These are phyloP conservation scores for Mellilla xanthometata DNA, from an alignment of 2,888 invertebrate genomes.

Conservation along the genomic window DNA sequence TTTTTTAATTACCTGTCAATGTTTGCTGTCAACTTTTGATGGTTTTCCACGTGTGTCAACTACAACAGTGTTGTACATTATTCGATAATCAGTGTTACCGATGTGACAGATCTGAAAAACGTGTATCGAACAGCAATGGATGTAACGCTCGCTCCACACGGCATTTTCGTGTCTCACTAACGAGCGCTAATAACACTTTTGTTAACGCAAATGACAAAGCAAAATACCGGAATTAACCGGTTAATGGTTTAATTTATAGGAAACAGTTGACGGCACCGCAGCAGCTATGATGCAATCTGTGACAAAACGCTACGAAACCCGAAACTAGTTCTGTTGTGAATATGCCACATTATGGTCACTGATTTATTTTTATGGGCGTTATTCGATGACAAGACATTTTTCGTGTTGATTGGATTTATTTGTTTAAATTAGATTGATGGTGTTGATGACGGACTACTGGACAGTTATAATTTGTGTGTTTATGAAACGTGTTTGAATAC, in stretches of 20 bases:
- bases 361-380: conserved; percentile 17
- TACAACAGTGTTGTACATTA: too few species aligned
- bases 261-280: neutral
- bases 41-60: too few species aligned
- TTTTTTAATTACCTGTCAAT: too few species aligned
- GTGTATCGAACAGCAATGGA: conserved; percentile 13
- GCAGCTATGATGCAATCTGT: neutral
- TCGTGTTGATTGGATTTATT: conserved; percentile 7
- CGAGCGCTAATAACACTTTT: conserved; percentile 24
- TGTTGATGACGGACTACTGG: neutral
- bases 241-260: conserved; percentile 32
- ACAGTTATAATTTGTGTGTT: neutral
- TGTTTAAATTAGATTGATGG: conserved; percentile 10
- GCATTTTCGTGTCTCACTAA: conserved; percentile 27
- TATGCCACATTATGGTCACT: conserved; percentile 12
- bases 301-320: neutral
- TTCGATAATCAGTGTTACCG: too few species aligned
- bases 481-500: too few species aligned
- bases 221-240: conserved; percentile 30
- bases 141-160: conserved; percentile 21
- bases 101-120: neutral
- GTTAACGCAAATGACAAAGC: conserved; percentile 33
- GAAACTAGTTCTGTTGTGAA: conserved; percentile 11
- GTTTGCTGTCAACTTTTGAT: too few species aligned
- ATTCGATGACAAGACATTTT: conserved; percentile 8